Conservation (phyloP, 1,140 invertebrate species). For the Drosophila ambigua region DNA sequence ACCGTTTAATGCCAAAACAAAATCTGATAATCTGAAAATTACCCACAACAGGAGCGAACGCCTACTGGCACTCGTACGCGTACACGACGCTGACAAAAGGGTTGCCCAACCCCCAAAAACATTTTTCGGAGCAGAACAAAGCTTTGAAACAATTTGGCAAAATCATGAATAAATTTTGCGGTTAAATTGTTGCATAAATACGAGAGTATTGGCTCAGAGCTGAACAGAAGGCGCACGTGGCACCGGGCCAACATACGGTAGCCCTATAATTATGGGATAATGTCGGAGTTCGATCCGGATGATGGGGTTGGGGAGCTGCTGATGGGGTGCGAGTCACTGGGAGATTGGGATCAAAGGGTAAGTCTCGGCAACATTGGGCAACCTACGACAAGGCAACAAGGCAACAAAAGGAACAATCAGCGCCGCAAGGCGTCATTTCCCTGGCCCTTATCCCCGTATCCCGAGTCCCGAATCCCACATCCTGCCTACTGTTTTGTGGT, state of each 20-base stretch:
- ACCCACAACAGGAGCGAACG: constrained; percentile 52
- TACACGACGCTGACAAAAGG: constrained; percentile 33
- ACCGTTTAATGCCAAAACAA: constrained; percentile 51
- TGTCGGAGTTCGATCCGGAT: constrained; percentile 73
- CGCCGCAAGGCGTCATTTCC: constrained; percentile 65
- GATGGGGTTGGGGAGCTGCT: constrained; percentile 13
- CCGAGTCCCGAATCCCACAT: too few relatives aligned
- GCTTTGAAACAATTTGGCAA: constrained; percentile 69
- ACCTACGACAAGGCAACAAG: constrained; percentile 26
- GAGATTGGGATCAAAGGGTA: constrained; percentile 73
- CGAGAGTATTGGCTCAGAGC: constrained; percentile 46
- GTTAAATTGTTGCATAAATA: constrained; percentile 83
- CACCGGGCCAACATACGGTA: constrained; percentile 55
- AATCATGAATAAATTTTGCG: constrained; percentile 83
- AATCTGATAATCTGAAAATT: constrained; percentile 83
- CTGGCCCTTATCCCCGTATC: constrained; percentile 12
- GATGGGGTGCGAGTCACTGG: constrained; percentile 6
- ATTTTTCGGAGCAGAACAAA: constrained; percentile 19
- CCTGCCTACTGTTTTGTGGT: constrained; percentile 10
- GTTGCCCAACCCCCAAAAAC: constrained; percentile 16
- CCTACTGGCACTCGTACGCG: constrained; percentile 6
- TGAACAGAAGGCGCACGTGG: constrained; percentile 60
- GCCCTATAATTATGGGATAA: constrained; percentile 83
- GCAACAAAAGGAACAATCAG: constrained; percentile 81
- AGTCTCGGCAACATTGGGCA: constrained; percentile 46